These are phyloP conservation scores for Halocaridina rubra DNA, from an alignment of 2,888 invertebrate genomes.

Conservation along the genomic window DNA sequence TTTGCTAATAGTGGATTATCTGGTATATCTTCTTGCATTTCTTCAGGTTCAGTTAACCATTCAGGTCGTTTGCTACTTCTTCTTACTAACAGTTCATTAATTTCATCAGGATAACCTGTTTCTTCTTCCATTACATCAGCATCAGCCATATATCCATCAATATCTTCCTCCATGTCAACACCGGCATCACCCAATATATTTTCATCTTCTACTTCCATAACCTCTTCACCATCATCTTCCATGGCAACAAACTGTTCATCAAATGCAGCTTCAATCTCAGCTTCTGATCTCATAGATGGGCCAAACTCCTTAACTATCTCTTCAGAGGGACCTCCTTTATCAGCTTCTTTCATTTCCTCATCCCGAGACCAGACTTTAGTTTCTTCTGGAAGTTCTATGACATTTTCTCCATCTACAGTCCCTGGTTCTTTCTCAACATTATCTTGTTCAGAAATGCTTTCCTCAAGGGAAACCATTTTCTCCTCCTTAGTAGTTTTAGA, in stretches of 20 bases:
- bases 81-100: background rate
- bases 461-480: background rate
- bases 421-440: background rate
- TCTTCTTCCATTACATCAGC: conserved; percentile 6
- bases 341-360: background rate
- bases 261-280: background rate
- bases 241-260: background rate
- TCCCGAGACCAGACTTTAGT: background rate
- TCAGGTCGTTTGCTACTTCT: background rate
- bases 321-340: background rate
- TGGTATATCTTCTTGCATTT: background rate
- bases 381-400: too few relatives aligned
- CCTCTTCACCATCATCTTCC: conserved; percentile 12
- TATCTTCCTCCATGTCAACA: conserved; percentile 25
- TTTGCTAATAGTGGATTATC: conserved; percentile 31
- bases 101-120: background rate
- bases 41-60: background rate
- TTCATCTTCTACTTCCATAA: conserved; percentile 10
- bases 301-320: background rate
- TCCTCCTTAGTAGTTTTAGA: background rate
- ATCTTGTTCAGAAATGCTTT: too few relatives aligned
- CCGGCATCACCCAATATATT: background rate
- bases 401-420: too few relatives aligned
- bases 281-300: background rate
- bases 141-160: conserved; percentile 23